Base-by-base conservation (phyloP, 1,140 invertebrate species). In the Augochlora pura region DNA sequence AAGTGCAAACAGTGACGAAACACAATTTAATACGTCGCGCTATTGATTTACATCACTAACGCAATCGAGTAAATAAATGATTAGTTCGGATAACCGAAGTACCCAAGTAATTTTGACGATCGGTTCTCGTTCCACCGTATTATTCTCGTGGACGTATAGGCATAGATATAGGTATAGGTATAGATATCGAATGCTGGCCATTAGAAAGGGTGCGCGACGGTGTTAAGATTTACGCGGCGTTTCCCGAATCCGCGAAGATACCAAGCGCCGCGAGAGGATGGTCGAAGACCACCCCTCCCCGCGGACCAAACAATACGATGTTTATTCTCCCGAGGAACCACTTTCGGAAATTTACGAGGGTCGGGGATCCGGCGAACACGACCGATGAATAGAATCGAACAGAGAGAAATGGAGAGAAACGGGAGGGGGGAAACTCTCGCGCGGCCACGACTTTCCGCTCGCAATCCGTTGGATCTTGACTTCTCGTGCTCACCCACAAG, bases 321-420 rank as follows among this genome's bases (percentile, higher is more conserved):
- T 77, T 82, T 83, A 77, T 83, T 71, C 80, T 81, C 68, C 38
- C 38, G 73, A 67, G 80, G 46, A 73, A 82, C 64, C 64, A 82
- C 74, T 82, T 77, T 81, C 74, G 82, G 39, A 65, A 82, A 83
- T 83, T 83, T 82, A 83, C 80, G 80, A 83, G 73, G 8, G 23
- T 49, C 27, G 32, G 77, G 54, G 65, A 57, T 81, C 71, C 60
- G 32, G 54, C 49, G 70, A 62, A 68, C 32, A 62, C n/a, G 60
- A 16, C 60, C 81, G 81, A 81, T 76, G 79, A 83, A 83, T 81
- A 72, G 81, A 81, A 83, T 77, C 78, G 78, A 77, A 83, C 64
- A 18, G 72, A 49, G 57, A 66, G 65, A 46, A 46, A 46, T 14
- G 46, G 49, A 32, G 32, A 32, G 32, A 32, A 32, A 32, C 32